Percentiles rank a stretch among this genome's conserved stretches.
Conservation (phyloP, 2,888 invertebrate species). For the Philonicus albiceps region DNA sequence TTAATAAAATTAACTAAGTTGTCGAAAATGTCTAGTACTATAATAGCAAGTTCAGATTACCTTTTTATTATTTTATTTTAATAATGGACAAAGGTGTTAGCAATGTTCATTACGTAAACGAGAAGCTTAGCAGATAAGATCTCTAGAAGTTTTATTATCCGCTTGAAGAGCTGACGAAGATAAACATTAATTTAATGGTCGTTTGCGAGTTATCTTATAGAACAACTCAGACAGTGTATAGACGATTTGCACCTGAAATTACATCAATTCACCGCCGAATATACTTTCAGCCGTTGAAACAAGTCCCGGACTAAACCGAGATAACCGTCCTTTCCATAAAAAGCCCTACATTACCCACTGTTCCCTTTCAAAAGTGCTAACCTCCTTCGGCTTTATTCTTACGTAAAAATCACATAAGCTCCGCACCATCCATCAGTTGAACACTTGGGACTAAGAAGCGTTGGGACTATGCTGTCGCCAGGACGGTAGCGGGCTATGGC, state of each 20-base stretch:
- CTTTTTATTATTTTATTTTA: not conserved
- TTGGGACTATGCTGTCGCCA: not conserved
- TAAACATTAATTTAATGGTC: not conserved
- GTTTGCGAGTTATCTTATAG: not conserved
- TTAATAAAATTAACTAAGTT: too few relatives aligned
- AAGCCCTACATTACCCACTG: not conserved
- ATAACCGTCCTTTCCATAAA: not conserved
- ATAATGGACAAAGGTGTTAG: not conserved
- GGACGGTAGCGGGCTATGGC: not conserved
- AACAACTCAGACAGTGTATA: not conserved
- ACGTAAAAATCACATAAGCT: not conserved
- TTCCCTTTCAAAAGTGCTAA: not conserved
- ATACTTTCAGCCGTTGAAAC: not conserved
- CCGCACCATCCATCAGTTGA: not conserved
- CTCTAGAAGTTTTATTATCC: not conserved
- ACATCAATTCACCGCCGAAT: not conserved
- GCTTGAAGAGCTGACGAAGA: not conserved
- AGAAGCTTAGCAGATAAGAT: not conserved
- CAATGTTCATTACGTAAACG: not conserved
- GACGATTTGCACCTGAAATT: not conserved
- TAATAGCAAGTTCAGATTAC: too few relatives aligned
- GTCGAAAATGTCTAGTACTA: too few relatives aligned
- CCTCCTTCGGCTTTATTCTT: not conserved
- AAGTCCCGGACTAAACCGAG: not conserved
- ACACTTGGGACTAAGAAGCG: not conserved